A percentile compares a stretch with the other conserved stretches of the same genome.
These are phyloP conservation scores for Patella vulgata DNA, from an alignment of 1,140 invertebrate genomes.

Conservation along the genomic window DNA sequence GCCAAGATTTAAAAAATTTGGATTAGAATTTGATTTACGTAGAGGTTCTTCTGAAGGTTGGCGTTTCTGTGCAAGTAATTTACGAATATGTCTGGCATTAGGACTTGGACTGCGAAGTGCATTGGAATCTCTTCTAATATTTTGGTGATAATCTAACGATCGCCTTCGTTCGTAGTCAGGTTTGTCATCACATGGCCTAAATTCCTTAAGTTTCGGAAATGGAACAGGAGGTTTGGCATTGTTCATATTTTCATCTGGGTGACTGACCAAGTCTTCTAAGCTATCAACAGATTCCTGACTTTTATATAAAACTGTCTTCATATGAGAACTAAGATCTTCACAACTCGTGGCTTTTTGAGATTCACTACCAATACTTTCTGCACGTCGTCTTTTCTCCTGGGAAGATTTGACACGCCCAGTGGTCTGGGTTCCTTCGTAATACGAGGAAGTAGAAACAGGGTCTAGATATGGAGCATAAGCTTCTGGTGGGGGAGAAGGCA, in stretches of 20 bases:
- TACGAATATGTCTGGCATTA: conserved; percentile 41
- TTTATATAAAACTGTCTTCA: conserved; percentile 29
- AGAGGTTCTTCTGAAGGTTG: conserved; percentile 33
- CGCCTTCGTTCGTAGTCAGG: conserved; percentile 17
- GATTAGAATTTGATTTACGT: conserved; percentile 57
- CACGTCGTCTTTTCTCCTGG: neutral
- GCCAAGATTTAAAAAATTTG: conserved; percentile 54
- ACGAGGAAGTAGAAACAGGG: conserved; percentile 1
- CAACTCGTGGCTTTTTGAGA: conserved; percentile 54
- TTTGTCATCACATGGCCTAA: conserved; percentile 38
- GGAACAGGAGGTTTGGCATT: conserved; percentile 42
- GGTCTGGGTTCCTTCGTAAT: conserved; percentile 1
- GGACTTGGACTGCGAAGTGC: conserved; percentile 37
- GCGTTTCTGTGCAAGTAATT: conserved; percentile 46
- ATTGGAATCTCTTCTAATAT: conserved; percentile 27
- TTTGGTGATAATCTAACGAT: conserved; percentile 48
- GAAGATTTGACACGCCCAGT: neutral
- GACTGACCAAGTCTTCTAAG: neutral
- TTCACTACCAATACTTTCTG: conserved; percentile 18
- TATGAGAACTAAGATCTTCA: conserved; percentile 54
- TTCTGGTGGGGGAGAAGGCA: neutral
- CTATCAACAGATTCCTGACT: conserved; percentile 8
- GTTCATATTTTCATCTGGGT: conserved; percentile 21
- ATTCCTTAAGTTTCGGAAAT: conserved; percentile 48
- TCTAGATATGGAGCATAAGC: neutral